phyloP scores from a whole-genome alignment of 2,888 invertebrate genomes.

The Eremobia ochroleuca region DNA sequence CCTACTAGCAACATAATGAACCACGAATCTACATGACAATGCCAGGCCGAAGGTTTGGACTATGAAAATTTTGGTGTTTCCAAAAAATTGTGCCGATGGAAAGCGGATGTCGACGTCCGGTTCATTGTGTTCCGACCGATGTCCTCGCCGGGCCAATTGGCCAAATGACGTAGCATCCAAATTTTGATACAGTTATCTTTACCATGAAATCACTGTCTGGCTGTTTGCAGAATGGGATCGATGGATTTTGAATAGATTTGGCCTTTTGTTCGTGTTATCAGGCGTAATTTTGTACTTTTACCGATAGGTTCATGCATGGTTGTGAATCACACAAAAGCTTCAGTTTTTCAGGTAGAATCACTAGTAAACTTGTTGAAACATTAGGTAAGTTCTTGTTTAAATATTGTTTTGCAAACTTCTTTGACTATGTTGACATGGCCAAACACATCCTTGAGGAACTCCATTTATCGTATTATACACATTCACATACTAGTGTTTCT shows the following conservation, averaged over 20 bases:
- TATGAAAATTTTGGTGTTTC: slow-evolving; percentile 90
- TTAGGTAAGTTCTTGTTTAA: background rate
- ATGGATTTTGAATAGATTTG: slow-evolving; percentile 64
- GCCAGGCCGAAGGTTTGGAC: slow-evolving; percentile 78
- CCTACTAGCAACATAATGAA: slow-evolving; percentile 67
- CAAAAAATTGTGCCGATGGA: slow-evolving; percentile 87
- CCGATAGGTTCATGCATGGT: slow-evolving; percentile 18
- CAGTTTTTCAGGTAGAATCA: slow-evolving; percentile 5
- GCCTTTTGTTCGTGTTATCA: slow-evolving; percentile 53
- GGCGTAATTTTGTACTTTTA: slow-evolving; percentile 56
- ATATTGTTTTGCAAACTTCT: background rate
- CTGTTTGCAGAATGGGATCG: slow-evolving; percentile 72
- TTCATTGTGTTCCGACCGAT: slow-evolving; percentile 84
- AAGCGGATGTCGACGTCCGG: slow-evolving; percentile 87
- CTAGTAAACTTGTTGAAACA: background rate
- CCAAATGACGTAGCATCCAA: slow-evolving; percentile 82
- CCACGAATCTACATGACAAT: slow-evolving; percentile 87
- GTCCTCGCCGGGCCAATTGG: slow-evolving; percentile 86
- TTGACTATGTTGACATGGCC: background rate
- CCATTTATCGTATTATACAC: background rate
- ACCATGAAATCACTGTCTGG: slow-evolving; percentile 81
- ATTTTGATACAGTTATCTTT: slow-evolving; percentile 87
- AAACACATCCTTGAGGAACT: slow-evolving; percentile 9
- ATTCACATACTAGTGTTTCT: background rate
- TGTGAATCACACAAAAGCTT: slow-evolving; percentile 28